Evolutionary conservation across 2,888 invertebrate species (phyloP), one percentile per base, ranked within the genome.

Genomic region (Piscicola geometra): DNA sequence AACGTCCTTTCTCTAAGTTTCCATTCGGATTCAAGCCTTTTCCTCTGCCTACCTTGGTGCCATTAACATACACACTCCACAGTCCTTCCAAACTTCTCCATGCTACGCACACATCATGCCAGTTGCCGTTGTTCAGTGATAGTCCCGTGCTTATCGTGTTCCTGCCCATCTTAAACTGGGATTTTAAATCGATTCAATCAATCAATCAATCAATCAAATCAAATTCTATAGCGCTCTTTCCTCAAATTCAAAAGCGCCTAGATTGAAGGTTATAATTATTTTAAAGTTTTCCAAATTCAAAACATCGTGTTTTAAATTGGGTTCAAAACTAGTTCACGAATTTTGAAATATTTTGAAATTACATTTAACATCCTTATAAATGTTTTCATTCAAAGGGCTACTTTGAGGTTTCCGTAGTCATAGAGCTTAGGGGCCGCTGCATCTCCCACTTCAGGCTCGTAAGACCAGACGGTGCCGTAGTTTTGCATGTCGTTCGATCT

Each of bases 401-500:
- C 72, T 56, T 72, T 12, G 5, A 72, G 72, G 56, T 52, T 56
- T 60, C 72, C 72, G 25, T 72, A 72, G 56, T 72, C 72, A 21
- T 35, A 33, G 9, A 76, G 71, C 12, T 36, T 56, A 18, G 33
- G 71, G n/a, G 72, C 64, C 2, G 21, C 60, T 33, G 35, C 18
- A 30, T 32, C 47, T 12, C 30, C 69, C 52, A 25, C 67, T 15
- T 75, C 56, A 28, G 67, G 72, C 28, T 66, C 32, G 36, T 76
- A 76, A 28, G 73, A 76, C 72, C 71, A 67, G 47, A 66, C n/a
- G 0, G 76, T 76, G 47, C 76, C 76, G 35, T 68, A 73, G 76
- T 72, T 64, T 15, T 28, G 33, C 33, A 35, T 30, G 30, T 76
- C 76, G 12, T 28, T 1, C 32, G 72, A 66, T 2, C 76, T 36